phyloP scores from a whole-genome alignment of 2,113 vertebrate species.

The Toxotes chatareus region DNA sequence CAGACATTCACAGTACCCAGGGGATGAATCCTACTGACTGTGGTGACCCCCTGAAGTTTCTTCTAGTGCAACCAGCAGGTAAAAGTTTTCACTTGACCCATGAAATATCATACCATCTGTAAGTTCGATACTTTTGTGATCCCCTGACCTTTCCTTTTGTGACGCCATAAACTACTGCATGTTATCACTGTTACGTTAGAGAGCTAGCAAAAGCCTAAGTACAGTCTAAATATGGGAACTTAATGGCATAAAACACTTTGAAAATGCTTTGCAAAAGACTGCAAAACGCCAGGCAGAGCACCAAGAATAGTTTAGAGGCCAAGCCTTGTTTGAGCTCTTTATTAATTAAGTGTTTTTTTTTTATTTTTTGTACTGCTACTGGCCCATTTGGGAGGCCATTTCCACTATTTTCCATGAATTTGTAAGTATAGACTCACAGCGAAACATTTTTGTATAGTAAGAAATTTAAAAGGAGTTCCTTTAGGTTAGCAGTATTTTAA shows the following conservation, averaged over 20 bases:
- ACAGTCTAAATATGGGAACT: neutral
- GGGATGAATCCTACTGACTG: neutral
- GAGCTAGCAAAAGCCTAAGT: neutral
- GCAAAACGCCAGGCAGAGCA: neutral
- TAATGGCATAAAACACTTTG: neutral
- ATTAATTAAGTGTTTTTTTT: no score
- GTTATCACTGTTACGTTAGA: neutral
- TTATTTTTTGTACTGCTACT: no score
- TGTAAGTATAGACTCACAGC: no score
- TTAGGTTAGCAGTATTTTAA: neutral
- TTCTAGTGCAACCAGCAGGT: no score
- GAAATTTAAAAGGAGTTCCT: neutral
- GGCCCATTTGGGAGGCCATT: no score
- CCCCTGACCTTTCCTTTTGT: neutral
- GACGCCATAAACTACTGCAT: neutral
- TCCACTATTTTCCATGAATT: no score
- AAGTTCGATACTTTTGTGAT: neutral
- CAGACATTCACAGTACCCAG: neutral
- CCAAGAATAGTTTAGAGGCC: neutral
- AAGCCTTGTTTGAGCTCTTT: neutral
- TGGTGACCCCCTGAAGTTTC: neutral
- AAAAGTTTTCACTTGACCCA: no score
- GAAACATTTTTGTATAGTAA: neutral
- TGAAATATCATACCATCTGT: neutral
- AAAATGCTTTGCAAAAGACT: neutral